A percentile compares a stretch with the other conserved stretches of the same genome.
These are phyloP conservation scores for Eupeodes corollae DNA, from an alignment of 1,140 invertebrate genomes.

Conservation along the genomic window DNA sequence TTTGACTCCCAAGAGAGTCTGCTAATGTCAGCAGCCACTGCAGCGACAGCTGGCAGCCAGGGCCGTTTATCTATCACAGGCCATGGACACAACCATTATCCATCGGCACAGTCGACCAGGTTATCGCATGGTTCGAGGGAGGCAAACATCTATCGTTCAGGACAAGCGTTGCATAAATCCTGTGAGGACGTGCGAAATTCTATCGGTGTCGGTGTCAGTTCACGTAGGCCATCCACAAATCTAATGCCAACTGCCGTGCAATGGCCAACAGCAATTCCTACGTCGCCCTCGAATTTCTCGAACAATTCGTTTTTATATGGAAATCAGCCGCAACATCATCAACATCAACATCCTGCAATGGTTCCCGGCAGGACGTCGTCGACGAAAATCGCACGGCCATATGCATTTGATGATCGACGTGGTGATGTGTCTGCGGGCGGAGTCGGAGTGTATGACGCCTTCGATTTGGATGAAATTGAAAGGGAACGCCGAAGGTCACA, in stretches of 20 bases:
- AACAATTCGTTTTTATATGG: constrained; percentile 1
- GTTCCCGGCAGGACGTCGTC: not conserved
- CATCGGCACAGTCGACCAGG: constrained; percentile 4
- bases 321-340: not conserved
- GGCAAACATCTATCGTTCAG: constrained; percentile 6
- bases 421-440: constrained; percentile 10
- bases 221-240: constrained; percentile 1
- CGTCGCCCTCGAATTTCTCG: constrained; percentile 27
- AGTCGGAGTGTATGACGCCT: constrained; percentile 14
- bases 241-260: constrained; percentile 13
- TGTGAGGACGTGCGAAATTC: constrained; percentile 7
- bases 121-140: constrained; percentile 12
- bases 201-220: not conserved
- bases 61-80: constrained; percentile 20
- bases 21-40: not conserved
- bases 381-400: constrained; percentile 26
- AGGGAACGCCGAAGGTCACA: constrained; percentile 31
- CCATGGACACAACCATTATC: not conserved
- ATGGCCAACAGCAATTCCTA: constrained; percentile 32
- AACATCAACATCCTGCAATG: constrained; percentile 8
- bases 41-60: constrained; percentile 17
- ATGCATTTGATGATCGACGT: constrained; percentile 28
- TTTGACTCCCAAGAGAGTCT: constrained; percentile 20
- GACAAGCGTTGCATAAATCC: constrained; percentile 8
- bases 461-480: constrained; percentile 33